Conservation (phyloP, 1,140 invertebrate genomes). For the Achatina immaculata region DNA sequence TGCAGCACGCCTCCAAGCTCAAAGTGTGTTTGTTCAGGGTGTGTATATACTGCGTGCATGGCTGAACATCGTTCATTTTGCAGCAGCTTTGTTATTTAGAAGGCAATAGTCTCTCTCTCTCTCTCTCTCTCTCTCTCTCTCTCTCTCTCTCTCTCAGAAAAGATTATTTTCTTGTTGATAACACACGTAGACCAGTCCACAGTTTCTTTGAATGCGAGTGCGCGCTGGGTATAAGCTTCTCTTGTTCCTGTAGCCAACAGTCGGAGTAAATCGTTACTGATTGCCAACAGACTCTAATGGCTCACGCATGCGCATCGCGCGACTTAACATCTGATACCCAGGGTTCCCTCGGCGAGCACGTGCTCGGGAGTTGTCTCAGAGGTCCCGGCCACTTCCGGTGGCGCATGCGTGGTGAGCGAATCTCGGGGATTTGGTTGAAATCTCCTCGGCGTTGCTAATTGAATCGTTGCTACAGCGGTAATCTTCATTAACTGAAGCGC, state of each 20-base stretch:
- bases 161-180: too few species aligned
- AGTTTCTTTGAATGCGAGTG: background rate
- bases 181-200: too few species aligned
- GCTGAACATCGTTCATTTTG: too few species aligned
- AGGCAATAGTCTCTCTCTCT: too few species aligned
- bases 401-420: slow-evolving; percentile 23
- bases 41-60: too few species aligned
- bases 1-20: too few species aligned
- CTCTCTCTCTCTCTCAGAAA: too few species aligned
- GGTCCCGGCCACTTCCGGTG: slow-evolving; percentile 19
- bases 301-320: slow-evolving; percentile 22
- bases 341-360: background rate
- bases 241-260: background rate
- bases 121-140: too few species aligned
- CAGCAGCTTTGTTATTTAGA: too few species aligned
- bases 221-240: background rate
- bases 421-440: slow-evolving; percentile 18
- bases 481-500: slow-evolving; percentile 22
- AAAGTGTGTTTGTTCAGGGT: too few species aligned
- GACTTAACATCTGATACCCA: slow-evolving; percentile 31
- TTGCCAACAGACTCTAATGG: slow-evolving; percentile 28
- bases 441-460: slow-evolving; percentile 25
- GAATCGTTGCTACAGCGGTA: slow-evolving; percentile 19
- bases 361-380: slow-evolving; percentile 6
- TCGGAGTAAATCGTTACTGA: slow-evolving; percentile 16